Evolutionary conservation across 2,888 invertebrate species (phyloP), one percentile per base, ranked within the genome.

Genomic region (Neria commutata): DNA sequence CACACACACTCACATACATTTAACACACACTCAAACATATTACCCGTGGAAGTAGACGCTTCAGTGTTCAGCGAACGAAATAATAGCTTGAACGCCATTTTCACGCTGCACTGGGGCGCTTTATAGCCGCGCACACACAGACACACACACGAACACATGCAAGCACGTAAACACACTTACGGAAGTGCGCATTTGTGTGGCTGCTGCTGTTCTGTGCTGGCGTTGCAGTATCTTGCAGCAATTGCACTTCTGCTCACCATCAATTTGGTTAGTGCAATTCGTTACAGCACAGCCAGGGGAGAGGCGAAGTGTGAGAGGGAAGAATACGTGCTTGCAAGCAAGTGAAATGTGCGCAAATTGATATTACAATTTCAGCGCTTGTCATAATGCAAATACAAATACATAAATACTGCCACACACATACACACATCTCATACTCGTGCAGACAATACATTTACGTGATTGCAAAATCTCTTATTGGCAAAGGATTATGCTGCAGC

Each of bases 311-410:
- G 23, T 29, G 14, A 8, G 26, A 19, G 14, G n/a, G n/a, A n/a
- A n/a, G n/a, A n/a, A n/a, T n/a, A n/a, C n/a, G n/a, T n/a, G n/a
- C n/a, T n/a, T n/a, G n/a, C n/a, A 64, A 68, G 68, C 66, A 63
- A 69, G 71, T 68, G 69, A 64, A 65, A 67, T 71, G 61, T 69
- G 67, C 66, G 64, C 68, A 71, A 68, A 71, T 69, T 67, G 66
- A 71, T 69, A 67, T 67, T 69, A 69, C 66, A 67, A 71, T 68
- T 71, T 69, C 64, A 60, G n/a, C n/a, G n/a, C n/a, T n/a, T n/a
- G n/a, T n/a, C n/a, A n/a, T n/a, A n/a, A 34, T 34, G 29, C 8
- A n/a, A n/a, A 26, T 49, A 21, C 47, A 49, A 19, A 16, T 11
- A 11, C 29, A 29, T n/a, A n/a, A n/a, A n/a, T n/a, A n/a, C 29